Base-by-base conservation (phyloP, 1,140 invertebrate species). In the Anagrus nilaparvatae region DNA sequence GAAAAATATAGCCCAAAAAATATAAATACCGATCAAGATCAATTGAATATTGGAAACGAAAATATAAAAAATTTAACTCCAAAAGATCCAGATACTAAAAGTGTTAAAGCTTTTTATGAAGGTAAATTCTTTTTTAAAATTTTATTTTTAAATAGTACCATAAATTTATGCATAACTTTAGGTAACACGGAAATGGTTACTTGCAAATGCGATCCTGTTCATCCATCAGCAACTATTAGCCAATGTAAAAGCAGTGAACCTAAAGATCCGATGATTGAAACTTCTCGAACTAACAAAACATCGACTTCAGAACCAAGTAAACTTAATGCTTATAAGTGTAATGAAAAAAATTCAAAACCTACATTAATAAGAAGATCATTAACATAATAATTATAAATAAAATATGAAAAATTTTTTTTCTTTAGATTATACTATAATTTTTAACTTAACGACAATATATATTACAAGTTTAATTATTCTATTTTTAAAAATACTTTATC, bases 21-120 rank as follows among this genome's bases (percentile, higher is more conserved):
- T n/a, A n/a, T n/a, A n/a, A n/a, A n/a, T n/a, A n/a, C 5, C n/a
- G 39, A 25, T 42, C 50, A n/a, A 49, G 36, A 21, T 54, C 53
- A 2, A 54, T 38, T 29, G 31, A 38, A 48, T n/a, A 17, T 30
- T 10, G 34, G 14, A 0, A 34, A 51, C 14, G 54, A 55, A 28
- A 56, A 52, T 37, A 28, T 56, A 14, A 27, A 23, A 3, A 47
- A 47, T 31, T 25, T 50, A 7, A 50, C 27, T 9, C 14, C 46
- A 13, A 30, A 43, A 41, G 51, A 47, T 0, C 42, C 43, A 3
- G 14, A 17, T 3, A 13, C 3, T 6, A 47, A 54, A 20, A 59
- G 52, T 25, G 45, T 63, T 0, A 51, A 48, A 48, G 53, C 51
- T 34, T 27, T 55, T 32, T 43, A 59, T 41, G 24, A 58, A 49